phyloP scores from a whole-genome alignment of 2,888 invertebrate genomes.

The Octodonta nipae region DNA sequence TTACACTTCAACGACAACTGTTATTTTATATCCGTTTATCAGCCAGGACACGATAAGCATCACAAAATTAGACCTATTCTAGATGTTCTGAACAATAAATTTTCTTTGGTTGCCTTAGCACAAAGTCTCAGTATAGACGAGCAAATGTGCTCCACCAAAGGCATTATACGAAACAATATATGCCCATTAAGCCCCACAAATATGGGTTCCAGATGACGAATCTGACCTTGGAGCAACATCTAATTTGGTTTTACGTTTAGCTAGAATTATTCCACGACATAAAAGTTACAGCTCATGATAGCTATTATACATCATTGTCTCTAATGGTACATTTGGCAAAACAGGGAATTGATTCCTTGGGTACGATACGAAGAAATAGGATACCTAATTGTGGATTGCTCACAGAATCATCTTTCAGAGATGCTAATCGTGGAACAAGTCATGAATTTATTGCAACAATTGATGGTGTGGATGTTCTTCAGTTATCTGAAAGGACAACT shows the following conservation, averaged over 20 bases:
- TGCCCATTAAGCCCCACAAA: constrained; percentile 24
- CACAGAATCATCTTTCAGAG: constrained; percentile 9
- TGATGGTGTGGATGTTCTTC: constrained; percentile 2
- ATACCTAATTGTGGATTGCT: constrained; percentile 25
- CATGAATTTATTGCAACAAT: background rate
- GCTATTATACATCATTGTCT: constrained; percentile 22
- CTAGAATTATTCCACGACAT: constrained; percentile 20
- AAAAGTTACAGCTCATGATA: constrained; percentile 26
- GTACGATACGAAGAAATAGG: constrained; percentile 23
- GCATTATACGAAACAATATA: constrained; percentile 22
- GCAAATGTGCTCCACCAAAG: constrained; percentile 25
- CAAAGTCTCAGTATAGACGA: constrained; percentile 22
- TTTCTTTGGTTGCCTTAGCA: constrained; percentile 20
- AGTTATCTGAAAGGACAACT: constrained; percentile 5
- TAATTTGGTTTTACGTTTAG: constrained; percentile 26
- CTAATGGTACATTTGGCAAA: constrained; percentile 19
- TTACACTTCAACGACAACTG: constrained; percentile 24
- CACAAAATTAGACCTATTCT: constrained; percentile 15
- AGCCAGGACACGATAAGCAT: constrained; percentile 12
- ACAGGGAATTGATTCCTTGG: constrained; percentile 21
- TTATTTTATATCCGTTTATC: constrained; percentile 6
- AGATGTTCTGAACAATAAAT: constrained; percentile 19
- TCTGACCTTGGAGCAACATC: constrained; percentile 24
- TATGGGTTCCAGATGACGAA: constrained; percentile 22
- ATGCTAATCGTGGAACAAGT: background rate